Conservation (phyloP, 2,888 invertebrate genomes). For the Aspidiotus destructor region DNA sequence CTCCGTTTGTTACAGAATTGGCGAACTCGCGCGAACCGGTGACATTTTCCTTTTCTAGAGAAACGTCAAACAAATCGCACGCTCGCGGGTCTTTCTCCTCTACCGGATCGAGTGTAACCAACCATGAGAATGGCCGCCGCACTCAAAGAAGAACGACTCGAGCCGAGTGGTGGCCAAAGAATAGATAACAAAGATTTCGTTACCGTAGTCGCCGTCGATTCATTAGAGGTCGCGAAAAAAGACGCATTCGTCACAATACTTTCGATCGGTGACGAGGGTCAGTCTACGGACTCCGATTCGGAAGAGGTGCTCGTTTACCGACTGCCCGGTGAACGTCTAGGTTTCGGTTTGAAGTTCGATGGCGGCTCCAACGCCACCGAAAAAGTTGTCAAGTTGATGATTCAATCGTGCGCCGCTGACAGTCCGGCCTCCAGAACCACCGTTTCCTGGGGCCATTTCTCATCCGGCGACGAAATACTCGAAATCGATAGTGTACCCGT, state of each 20-base stretch:
- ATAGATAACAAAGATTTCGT: conserved; percentile 44
- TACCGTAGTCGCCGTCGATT: conserved; percentile 52
- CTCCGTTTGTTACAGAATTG: neutral
- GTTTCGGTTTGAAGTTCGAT: conserved; percentile 85
- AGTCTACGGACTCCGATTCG: conserved; percentile 37
- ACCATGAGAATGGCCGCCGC: neutral
- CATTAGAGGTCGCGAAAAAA: conserved; percentile 38
- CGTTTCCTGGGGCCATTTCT: conserved; percentile 72
- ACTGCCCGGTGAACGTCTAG: conserved; percentile 78
- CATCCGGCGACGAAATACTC: conserved; percentile 81
- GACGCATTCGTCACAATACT: conserved; percentile 52
- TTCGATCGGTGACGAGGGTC: conserved; percentile 43
- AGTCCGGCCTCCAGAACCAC: conserved; percentile 77
- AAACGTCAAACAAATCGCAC: too few species aligned
- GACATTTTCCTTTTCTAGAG: neutral
- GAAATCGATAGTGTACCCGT: conserved; percentile 74
- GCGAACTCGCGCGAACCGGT: neutral
- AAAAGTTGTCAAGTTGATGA: conserved; percentile 68
- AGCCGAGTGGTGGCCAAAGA: neutral
- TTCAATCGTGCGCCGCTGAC: conserved; percentile 78
- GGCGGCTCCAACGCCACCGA: conserved; percentile 76
- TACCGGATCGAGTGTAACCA: neutral
- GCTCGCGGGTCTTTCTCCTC: too few species aligned
- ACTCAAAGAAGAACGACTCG: neutral
- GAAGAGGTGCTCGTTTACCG: conserved; percentile 73